Conservation (phyloP, 2,888 invertebrate genomes). For the Monochamus alternatus region DNA sequence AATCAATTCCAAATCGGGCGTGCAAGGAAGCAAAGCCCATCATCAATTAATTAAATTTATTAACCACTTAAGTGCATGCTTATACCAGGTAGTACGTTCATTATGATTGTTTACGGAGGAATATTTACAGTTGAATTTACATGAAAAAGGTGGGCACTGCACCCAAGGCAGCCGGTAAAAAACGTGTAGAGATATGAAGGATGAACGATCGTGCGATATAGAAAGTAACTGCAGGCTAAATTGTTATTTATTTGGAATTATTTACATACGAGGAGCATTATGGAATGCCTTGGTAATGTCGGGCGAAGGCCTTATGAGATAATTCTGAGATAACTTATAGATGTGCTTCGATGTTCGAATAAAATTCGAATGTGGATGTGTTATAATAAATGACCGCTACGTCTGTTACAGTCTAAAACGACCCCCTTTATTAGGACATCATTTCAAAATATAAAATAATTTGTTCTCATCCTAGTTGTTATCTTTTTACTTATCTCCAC, state of each 20-base stretch:
- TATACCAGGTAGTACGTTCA: conserved; percentile 16
- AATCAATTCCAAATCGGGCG: not conserved
- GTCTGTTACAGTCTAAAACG: not conserved
- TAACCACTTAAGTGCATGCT: conserved; percentile 18
- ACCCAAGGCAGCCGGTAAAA: conserved; percentile 14
- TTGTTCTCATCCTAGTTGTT: not conserved
- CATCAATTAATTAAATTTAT: not conserved
- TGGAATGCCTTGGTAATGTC: conserved; percentile 15
- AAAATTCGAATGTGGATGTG: conserved; percentile 1
- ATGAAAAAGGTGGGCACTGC: conserved; percentile 32
- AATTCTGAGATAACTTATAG: conserved; percentile 20
- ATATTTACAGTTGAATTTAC: conserved; percentile 16
- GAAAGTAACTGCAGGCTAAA: conserved; percentile 28
- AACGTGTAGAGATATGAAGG: conserved; percentile 17
- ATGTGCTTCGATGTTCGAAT: not conserved
- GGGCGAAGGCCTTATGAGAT: conserved; percentile 22
- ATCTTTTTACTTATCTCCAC: too few relatives aligned
- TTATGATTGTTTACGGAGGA: conserved; percentile 29
- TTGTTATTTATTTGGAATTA: conserved; percentile 29
- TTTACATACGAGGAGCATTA: conserved; percentile 26
- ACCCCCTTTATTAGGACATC: not conserved
- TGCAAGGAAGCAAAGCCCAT: conserved; percentile 1
- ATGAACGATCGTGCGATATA: conserved; percentile 26
- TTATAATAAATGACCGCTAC: not conserved
- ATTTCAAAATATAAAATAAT: not conserved